phyloP scores from a whole-genome alignment of 2,113 vertebrate species.

The Bucco capensis region DNA sequence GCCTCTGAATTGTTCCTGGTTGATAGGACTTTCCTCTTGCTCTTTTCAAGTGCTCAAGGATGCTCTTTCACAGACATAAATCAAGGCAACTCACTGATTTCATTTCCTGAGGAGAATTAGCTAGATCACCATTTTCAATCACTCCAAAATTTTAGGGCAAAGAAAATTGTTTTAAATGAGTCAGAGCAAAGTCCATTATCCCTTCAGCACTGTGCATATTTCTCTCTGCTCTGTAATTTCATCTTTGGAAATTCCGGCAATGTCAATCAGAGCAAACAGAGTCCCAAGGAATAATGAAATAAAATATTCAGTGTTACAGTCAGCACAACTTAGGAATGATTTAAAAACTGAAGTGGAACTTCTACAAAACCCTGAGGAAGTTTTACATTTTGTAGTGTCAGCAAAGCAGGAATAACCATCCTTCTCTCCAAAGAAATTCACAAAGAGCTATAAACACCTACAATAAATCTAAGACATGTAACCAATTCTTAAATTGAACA shows the following conservation, averaged over 20 bases:
- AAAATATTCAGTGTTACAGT: background rate
- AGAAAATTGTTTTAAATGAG: background rate
- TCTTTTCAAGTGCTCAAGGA: background rate
- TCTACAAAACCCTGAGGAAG: background rate
- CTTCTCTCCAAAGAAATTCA: background rate
- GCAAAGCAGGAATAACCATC: background rate
- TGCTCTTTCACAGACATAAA: background rate
- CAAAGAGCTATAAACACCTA: background rate
- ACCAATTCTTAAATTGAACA: background rate
- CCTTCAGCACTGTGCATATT: background rate
- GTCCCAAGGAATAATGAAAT: background rate
- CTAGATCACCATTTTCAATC: background rate
- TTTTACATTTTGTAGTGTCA: background rate
- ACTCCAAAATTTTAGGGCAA: background rate
- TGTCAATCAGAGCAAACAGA: background rate
- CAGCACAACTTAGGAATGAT: background rate
- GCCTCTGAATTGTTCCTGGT: background rate
- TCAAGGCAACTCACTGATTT: background rate
- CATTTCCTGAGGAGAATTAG: background rate
- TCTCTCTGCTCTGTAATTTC: slow-evolving; percentile 1
- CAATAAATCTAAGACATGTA: background rate
- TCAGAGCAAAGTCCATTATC: background rate
- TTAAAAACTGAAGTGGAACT: background rate
- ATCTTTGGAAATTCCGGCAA: slow-evolving; percentile 8
- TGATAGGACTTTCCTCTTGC: background rate